Evolutionary conservation across 2,113 vertebrate genomes (phyloP).

Genomic region (Empidonax alnorum): DNA sequence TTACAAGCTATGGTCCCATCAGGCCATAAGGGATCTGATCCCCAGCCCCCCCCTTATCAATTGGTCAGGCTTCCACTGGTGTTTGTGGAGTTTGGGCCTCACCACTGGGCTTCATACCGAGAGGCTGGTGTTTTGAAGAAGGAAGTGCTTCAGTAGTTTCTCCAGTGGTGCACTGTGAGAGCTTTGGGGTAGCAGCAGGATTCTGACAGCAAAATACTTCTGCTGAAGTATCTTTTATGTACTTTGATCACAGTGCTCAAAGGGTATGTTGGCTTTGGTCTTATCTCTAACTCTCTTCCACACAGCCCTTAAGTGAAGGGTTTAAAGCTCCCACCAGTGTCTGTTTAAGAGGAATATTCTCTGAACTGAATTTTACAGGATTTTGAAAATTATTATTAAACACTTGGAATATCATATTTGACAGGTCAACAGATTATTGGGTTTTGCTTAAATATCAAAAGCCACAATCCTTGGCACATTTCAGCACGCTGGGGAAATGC

Average conservation of each 20-base stretch:
- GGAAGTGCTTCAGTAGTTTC: background rate
- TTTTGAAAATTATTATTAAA: slow-evolving; percentile 43
- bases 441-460: slow-evolving; percentile 42
- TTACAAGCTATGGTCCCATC: no score
- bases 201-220: slow-evolving; percentile 12
- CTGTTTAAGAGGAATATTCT: slow-evolving; percentile 30
- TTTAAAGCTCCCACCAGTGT: slow-evolving; percentile 21
- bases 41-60: background rate
- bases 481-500: background rate
- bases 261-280: background rate
- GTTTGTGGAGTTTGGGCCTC: background rate
- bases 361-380: slow-evolving; percentile 24
- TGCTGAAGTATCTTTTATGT: background rate
- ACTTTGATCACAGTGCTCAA: slow-evolving; percentile 30
- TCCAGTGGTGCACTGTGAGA: background rate
- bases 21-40: background rate
- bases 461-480: slow-evolving; percentile 25
- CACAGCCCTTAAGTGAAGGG: background rate
- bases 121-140: background rate
- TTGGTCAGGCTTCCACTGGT: background rate
- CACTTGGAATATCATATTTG: slow-evolving; percentile 36
- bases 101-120: background rate
- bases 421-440: slow-evolving; percentile 52
- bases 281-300: slow-evolving; percentile 31
- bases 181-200: background rate